Base-by-base conservation (phyloP, 2,797 vertebrate species). In the Yasuhikotakia modesta region DNA sequence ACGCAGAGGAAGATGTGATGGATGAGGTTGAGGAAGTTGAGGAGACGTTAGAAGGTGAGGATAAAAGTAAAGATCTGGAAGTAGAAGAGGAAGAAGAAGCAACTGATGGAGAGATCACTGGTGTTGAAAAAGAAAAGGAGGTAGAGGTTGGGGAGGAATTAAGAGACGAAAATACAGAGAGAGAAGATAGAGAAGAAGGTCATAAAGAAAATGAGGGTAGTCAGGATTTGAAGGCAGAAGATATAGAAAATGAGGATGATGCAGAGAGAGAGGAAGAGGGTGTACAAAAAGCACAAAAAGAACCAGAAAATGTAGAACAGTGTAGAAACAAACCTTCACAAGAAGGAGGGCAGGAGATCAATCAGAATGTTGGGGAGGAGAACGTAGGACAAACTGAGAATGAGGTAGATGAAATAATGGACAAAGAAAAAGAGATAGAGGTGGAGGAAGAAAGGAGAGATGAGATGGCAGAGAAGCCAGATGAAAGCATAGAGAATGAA, bases 221-320 rank as follows among this genome's bases (percentile, higher is more conserved):
- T 65, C 48, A 55, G 39, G 32, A 65, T 65, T 21, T 75, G 5
- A 65, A 6, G 5, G 50, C 35, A 58, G 17, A 46, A 3, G 39
- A 12, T 32, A 48, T 14, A 55, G 64, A 68, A 58, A 68, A 68
- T 21, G 83, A 79, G 1, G 78, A 73, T 0, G 76, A 85, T 69
- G 46, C 64, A 13, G 81, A 79, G 64, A 80, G 61, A 35, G 68
- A 32, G 24, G 79, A 86, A 11, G 60, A 60, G 35, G 63, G 76
- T 0, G 1, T 13, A 39, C 17, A 30, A 32, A 61, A 22, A 4
- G 70, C 73, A 79, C 39, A 50, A 0, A 63, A 46, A 50, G 58
- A 66, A 71, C 19, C n/a, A 46, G 66, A 76, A 46, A 39, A 61
- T 70, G 72, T 22, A 61, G 61, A 17, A n/a, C 60, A 48, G 35